These are phyloP conservation scores for Trichopoda pennipes DNA, from an alignment of 2,888 invertebrate species.

Conservation along the genomic window DNA sequence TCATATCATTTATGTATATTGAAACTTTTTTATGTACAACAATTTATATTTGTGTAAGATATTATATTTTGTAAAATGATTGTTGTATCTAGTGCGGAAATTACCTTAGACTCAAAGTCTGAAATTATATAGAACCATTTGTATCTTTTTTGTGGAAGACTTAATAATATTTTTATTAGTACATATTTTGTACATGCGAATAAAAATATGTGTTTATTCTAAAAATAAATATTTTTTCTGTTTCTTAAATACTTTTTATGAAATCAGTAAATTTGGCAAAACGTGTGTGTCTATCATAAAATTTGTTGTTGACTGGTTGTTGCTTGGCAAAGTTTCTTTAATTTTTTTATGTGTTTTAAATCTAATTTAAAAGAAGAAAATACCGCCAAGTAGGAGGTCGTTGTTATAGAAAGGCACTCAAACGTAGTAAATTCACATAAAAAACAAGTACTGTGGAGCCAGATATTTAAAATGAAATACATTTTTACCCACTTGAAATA, in stretches of 20 bases:
- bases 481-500: neutral
- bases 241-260: neutral
- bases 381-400: constrained; percentile 67
- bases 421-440: constrained; percentile 49
- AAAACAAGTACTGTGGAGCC: constrained; percentile 27
- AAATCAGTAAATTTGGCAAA: neutral
- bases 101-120: too few relatives aligned
- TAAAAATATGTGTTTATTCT: neutral
- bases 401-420: constrained; percentile 67
- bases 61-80: too few relatives aligned
- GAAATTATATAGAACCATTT: too few relatives aligned
- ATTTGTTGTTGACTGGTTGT: neutral
- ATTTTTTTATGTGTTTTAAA: neutral
- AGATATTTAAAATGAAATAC: neutral
- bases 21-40: too few relatives aligned
- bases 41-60: too few relatives aligned
- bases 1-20: too few relatives aligned
- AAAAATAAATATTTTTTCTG: neutral
- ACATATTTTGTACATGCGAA: neutral
- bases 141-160: too few relatives aligned
- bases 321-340: constrained; percentile 13
- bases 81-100: too few relatives aligned
- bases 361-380: constrained; percentile 7
- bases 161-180: too few relatives aligned
- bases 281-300: constrained; percentile 11